A percentile compares a stretch with the other conserved stretches of the same genome.
These are phyloP conservation scores for Egretta garzetta DNA, from an alignment of 2,113 vertebrate species.

Conservation along the genomic window DNA sequence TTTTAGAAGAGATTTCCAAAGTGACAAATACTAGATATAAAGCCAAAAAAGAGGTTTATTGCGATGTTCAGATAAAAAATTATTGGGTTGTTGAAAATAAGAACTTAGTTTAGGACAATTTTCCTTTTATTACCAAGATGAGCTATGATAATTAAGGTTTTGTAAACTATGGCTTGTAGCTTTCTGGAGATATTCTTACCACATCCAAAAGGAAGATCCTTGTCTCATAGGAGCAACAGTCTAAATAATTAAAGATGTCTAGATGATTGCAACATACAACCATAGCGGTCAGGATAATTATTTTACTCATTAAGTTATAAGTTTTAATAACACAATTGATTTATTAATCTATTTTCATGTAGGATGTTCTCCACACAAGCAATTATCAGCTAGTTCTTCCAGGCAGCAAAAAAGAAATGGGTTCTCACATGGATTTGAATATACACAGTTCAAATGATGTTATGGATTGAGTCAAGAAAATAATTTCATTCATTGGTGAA, in stretches of 20 bases:
- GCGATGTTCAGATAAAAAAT: background rate
- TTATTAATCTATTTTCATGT: constrained; percentile 17
- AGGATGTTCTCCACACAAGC: background rate
- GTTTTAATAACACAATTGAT: background rate
- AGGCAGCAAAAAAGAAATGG: background rate
- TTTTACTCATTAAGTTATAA: background rate
- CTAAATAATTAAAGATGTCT: background rate
- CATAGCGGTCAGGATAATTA: constrained; percentile 24
- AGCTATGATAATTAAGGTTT: constrained; percentile 3
- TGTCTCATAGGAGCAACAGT: background rate
- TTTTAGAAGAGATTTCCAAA: background rate
- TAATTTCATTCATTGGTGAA: background rate
- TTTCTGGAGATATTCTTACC: constrained; percentile 27
- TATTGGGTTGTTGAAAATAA: background rate
- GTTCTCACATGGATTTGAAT: background rate
- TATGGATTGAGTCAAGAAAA: background rate
- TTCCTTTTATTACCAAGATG: background rate
- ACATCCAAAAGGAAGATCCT: constrained; percentile 14
- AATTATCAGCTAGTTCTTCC: background rate
- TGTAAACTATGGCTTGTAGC: background rate
- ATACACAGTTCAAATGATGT: background rate
- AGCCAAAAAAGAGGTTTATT: background rate
- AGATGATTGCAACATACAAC: background rate
- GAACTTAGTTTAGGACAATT: background rate
- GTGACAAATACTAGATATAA: background rate